Evolutionary conservation across 2,888 invertebrate species (phyloP), one percentile per base, ranked within the genome.

Genomic region (Vesta saturnalis): DNA sequence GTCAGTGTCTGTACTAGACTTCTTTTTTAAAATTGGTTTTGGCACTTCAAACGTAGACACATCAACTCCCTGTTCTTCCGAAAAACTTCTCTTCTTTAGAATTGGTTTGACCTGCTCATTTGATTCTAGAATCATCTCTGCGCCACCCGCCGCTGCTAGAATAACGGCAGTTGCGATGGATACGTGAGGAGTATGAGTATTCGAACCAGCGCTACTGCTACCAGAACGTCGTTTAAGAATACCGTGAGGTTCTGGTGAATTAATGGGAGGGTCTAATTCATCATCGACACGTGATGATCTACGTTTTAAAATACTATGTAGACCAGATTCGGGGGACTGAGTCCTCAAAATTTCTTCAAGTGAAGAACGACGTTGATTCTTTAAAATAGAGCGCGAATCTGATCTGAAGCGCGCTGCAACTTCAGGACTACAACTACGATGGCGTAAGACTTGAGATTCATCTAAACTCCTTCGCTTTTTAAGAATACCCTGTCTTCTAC

Each of bases 11-110:
- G 90, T 89, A 71, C 90, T 91, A 0, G 91, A 91, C 82, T 95
- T 95, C 85, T 96, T 96, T 84, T 95, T 95, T 43, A 95, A 82
- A 78, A 95, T 95, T 1, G 95, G 95, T 82, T 87, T 91, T 0
- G 91, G 90, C 39, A 86, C 86, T 64, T 85, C 83, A 12, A 83
- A 82, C 54, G 64, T 55, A 39, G 66, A 35, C 30, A 21, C 30
- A 30, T 70, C 72, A 14, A 58, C 58, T 6, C 79, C 75, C 21
- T 82, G 75, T 64, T 85, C 82, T 74, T 89, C 88, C 3, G 90
- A 89, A 77, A 91, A 89, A 77, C 92, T 91, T 80, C 94, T 94
- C 84, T 94, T 92, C 84, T 95, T 95, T 10, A 95, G 84, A 76
- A 95, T 95, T 1, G 94, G 94, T 76, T 90, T 88, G 0, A 93